Percentiles rank a stretch among this genome's conserved stretches.
These are phyloP conservation scores for Micoletzkya japonica DNA, from an alignment of 2,888 invertebrate species.

Conservation along the genomic window DNA sequence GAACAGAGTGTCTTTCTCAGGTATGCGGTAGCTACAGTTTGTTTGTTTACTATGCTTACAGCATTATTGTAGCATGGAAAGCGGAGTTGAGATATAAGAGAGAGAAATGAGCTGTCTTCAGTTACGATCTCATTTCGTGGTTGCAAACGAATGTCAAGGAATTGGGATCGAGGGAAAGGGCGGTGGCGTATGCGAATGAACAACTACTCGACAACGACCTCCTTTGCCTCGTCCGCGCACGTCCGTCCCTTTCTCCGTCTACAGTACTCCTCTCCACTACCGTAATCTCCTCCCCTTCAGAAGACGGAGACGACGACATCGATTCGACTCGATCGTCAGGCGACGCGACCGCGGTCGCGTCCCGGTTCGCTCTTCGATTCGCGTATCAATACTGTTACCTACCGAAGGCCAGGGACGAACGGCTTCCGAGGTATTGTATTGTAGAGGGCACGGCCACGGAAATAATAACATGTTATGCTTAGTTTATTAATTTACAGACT, in stretches of 20 bases:
- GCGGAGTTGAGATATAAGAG: background rate
- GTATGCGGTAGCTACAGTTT: background rate
- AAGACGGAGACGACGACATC: constrained; percentile 18
- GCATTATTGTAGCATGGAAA: background rate
- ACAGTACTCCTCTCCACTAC: background rate
- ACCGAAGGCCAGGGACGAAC: too few relatives aligned
- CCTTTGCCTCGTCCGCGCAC: constrained; percentile 8
- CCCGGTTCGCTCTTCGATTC: background rate
- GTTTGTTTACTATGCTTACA: background rate
- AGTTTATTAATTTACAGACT: too few relatives aligned
- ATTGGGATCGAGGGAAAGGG: constrained; percentile 6
- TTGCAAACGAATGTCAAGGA: constrained; percentile 16
- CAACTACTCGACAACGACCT: background rate
- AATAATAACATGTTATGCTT: too few relatives aligned
- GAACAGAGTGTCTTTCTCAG: constrained; percentile 17
- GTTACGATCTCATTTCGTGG: constrained; percentile 25
- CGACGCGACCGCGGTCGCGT: too few relatives aligned
- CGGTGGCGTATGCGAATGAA: constrained; percentile 13
- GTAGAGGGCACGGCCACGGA: background rate
- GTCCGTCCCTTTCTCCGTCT: background rate
- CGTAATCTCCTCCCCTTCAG: background rate
- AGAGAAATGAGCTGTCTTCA: constrained; percentile 1
- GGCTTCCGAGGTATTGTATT: too few relatives aligned
- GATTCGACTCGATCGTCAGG: constrained; percentile 31
- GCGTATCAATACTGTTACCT: constrained; percentile 24